Evolutionary conservation across 2,888 invertebrate species (phyloP), one percentile per base, ranked within the genome.

Genomic region (Euproctis similis): DNA sequence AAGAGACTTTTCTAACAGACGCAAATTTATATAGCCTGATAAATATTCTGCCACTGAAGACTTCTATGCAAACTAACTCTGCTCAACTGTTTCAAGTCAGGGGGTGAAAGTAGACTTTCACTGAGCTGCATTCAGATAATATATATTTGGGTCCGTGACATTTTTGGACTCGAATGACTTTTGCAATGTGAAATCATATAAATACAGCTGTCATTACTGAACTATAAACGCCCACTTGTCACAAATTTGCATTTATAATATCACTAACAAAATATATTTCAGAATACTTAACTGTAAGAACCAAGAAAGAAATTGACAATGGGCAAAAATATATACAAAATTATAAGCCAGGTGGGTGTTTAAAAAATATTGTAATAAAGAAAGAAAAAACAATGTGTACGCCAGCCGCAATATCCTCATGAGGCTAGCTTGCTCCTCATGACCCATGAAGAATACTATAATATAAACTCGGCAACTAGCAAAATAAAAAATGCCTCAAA

Each of bases 41-140:
- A 55, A n/a, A 59, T 59, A 55, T 59, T 67, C 58, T 56, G 53
- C 56, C 45, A 53, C 56, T 53, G 53, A 61, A 68, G 70, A 75
- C 72, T 73, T 60, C 67, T n/a, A n/a, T n/a, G 65, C 74, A 64
- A 62, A 76, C 71, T 59, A 66, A 66, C 58, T 81, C 62, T 61
- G 59, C 55, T 47, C 63, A 59, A 61, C 53, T 59, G 60, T 60
- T 68, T 74, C 61, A 69, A 65, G 72, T 80, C 71, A 46, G 42
- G 49, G 67, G 65, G 68, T 65, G 71, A 73, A 74, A 72, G 74
- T 69, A 61, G 54, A 69, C 82, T 80, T 81, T 82, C 82, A 64
- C 82, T 74, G 50, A 42, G 31, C 45, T 56, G 18, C 9, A 9
- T 10, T 9, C 2, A 61, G 53, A 55, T 55, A 50, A 48, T 51